Percentiles rank a stretch among this genome's conserved stretches.
Conservation (phyloP, 30 jellyfish, hydroid and myxozoan genomes). For the Turritopsis rubra region DNA sequence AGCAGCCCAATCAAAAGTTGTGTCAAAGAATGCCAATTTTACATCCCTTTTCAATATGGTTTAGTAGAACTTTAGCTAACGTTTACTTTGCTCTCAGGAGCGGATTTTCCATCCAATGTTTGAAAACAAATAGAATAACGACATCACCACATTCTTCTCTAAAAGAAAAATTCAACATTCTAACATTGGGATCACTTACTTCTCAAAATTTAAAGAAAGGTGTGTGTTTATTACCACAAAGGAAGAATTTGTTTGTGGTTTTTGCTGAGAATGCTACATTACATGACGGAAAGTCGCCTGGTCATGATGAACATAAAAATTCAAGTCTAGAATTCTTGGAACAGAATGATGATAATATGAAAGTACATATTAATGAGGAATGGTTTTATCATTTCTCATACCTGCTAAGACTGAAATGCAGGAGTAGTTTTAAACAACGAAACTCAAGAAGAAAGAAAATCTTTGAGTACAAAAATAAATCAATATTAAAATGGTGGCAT, state of each 20-base stretch:
- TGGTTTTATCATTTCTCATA: background rate
- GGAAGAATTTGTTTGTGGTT: background rate
- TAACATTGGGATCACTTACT: background rate
- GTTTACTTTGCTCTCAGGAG: background rate
- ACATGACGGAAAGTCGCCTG: background rate
- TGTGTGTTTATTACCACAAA: background rate
- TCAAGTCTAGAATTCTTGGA: no score
- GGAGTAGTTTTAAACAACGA: background rate
- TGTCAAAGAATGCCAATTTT: background rate
- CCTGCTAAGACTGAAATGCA: background rate
- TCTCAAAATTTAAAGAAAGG: background rate
- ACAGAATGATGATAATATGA: background rate
- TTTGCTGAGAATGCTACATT: background rate
- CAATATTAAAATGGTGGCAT: background rate
- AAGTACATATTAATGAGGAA: background rate
- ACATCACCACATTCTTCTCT: background rate
- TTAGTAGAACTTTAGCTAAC: background rate
- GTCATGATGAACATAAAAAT: background rate
- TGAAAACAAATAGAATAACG: background rate
- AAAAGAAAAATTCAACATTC: background rate
- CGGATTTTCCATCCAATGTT: background rate
- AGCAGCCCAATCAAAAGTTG: background rate
- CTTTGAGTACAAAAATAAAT: no score
- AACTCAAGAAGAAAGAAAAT: background rate
- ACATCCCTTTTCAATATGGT: background rate